Evolutionary conservation across 2,797 vertebrate species (phyloP).

Genomic region (Harpagifer antarcticus): DNA sequence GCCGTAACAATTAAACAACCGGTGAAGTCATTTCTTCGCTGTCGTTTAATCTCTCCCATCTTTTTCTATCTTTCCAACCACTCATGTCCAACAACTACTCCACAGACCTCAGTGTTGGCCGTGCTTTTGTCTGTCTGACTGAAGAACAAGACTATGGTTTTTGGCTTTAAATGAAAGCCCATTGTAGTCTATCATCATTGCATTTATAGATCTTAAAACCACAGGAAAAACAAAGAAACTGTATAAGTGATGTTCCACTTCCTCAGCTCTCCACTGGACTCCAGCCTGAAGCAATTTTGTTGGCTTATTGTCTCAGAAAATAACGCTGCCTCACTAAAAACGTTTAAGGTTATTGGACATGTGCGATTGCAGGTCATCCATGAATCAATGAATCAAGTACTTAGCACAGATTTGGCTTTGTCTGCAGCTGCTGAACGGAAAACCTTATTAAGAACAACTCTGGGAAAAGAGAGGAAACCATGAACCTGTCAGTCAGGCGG

Average conservation of each 20-base stretch:
- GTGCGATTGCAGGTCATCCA: slow-evolving; percentile 32
- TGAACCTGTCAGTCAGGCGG: slow-evolving; percentile 14
- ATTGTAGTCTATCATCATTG: background rate
- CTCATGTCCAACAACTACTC: slow-evolving; percentile 12
- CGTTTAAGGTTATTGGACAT: slow-evolving; percentile 35
- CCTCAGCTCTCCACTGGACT: background rate
- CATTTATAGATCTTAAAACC: background rate
- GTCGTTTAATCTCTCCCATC: slow-evolving; percentile 19
- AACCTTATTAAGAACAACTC: slow-evolving; percentile 26
- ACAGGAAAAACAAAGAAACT: slow-evolving; percentile 7
- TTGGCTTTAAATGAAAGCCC: slow-evolving; percentile 15
- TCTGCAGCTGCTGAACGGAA: slow-evolving; percentile 36
- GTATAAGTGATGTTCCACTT: slow-evolving; percentile 11
- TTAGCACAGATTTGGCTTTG: slow-evolving; percentile 43
- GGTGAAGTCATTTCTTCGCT: slow-evolving; percentile 17
- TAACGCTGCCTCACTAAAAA: slow-evolving; percentile 22
- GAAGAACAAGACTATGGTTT: slow-evolving; percentile 17
- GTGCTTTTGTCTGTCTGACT: slow-evolving; percentile 16
- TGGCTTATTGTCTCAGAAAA: slow-evolving; percentile 1
- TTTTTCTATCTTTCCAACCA: slow-evolving; percentile 12
- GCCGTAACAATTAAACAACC: slow-evolving; percentile 53
- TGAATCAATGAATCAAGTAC: slow-evolving; percentile 30
- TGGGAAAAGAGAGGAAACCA: slow-evolving; percentile 34
- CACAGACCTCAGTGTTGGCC: slow-evolving; percentile 10
- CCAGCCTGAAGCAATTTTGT: background rate